Conservation (phyloP, 2,888 invertebrate species). For the Choristoneura rosaceana region DNA sequence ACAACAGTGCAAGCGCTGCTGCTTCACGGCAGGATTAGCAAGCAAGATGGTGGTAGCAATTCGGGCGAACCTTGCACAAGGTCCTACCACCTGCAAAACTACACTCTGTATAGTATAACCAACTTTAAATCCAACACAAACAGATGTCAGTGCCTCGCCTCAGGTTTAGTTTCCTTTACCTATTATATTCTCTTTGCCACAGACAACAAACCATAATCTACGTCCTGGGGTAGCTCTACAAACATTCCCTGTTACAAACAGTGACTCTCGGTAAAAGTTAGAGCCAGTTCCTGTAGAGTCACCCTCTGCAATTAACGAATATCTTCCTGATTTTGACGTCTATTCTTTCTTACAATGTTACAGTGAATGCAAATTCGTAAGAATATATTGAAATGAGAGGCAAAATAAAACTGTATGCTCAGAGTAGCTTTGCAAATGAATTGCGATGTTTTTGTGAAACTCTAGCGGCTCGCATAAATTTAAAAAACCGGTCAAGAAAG, state of each 20-base stretch:
- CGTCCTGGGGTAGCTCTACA: not conserved
- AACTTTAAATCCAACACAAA: too few relatives aligned
- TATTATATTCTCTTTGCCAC: not conserved
- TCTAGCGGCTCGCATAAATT: too few relatives aligned
- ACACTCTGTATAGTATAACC: too few relatives aligned
- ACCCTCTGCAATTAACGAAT: conserved; percentile 3
- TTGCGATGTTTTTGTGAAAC: too few relatives aligned
- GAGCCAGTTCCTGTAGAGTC: not conserved
- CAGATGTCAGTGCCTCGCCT: too few relatives aligned
- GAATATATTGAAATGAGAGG: not conserved
- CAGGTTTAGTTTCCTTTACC: not conserved
- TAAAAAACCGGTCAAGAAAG: too few relatives aligned
- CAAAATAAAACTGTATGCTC: not conserved
- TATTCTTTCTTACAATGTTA: not conserved
- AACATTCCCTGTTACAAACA: not conserved
- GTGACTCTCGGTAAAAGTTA: conserved; percentile 10
- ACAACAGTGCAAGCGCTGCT: too few relatives aligned
- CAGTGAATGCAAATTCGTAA: not conserved
- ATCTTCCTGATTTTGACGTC: conserved; percentile 1
- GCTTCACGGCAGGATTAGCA: too few relatives aligned
- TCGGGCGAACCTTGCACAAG: too few relatives aligned
- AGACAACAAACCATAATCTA: not conserved
- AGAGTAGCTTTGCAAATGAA: not conserved
- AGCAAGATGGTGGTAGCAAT: too few relatives aligned
- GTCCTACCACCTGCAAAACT: too few relatives aligned